These are phyloP conservation scores for Scartelaos histophorus DNA, from an alignment of 2,113 vertebrate genomes.

Conservation along the genomic window DNA sequence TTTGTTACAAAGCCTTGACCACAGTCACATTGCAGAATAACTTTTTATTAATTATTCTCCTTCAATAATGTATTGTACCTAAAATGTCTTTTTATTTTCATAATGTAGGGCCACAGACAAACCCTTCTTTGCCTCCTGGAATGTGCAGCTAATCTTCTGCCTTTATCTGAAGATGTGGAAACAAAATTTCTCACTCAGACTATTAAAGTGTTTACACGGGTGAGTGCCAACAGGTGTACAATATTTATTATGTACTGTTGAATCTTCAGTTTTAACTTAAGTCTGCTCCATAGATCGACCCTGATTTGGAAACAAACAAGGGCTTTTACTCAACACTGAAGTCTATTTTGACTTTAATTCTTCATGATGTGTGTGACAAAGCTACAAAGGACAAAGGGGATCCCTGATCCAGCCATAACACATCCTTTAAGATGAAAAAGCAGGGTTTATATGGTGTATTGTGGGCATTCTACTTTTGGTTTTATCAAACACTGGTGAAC, in stretches of 20 bases:
- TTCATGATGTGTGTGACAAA: slow-evolving; percentile 81
- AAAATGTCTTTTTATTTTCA: neutral
- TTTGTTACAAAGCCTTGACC: neutral
- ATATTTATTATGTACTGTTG: neutral
- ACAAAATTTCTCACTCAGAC: slow-evolving; percentile 81
- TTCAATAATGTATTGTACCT: neutral
- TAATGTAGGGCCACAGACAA: slow-evolving; percentile 83
- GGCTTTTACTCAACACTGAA: slow-evolving; percentile 80
- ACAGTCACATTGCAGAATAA: neutral
- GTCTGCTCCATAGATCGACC: slow-evolving; percentile 75
- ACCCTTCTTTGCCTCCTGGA: slow-evolving; percentile 89
- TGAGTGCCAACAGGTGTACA: slow-evolving; percentile 49
- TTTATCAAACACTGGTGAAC: slow-evolving; percentile 16
- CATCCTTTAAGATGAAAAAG: neutral
- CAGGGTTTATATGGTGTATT: slow-evolving; percentile 5
- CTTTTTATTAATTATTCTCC: neutral
- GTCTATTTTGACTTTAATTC: slow-evolving; percentile 83
- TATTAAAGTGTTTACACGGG: slow-evolving; percentile 91
- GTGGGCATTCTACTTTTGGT: slow-evolving; percentile 39
- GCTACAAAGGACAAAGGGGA: slow-evolving; percentile 61
- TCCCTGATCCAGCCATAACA: slow-evolving; percentile 24
- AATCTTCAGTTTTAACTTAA: neutral
- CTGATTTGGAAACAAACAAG: slow-evolving; percentile 78
- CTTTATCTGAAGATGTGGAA: slow-evolving; percentile 83
- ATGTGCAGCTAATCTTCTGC: slow-evolving; percentile 83